Evolutionary conservation across 2,113 vertebrate genomes (phyloP), one percentile per base, ranked within the genome.

Genomic region (Tapirus terrestris): DNA sequence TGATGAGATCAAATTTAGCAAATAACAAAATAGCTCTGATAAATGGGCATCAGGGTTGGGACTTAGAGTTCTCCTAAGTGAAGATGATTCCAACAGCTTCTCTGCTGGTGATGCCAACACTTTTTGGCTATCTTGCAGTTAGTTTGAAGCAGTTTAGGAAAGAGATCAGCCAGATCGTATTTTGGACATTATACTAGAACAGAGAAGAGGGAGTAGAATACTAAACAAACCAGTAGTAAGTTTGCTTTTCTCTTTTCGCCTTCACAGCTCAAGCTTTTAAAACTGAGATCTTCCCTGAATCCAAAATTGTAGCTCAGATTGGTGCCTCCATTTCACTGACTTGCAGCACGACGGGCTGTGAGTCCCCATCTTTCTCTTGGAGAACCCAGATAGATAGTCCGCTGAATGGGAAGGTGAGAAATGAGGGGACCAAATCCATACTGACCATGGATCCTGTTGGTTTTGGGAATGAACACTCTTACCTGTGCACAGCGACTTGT

Each of bases 371-470:
- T 0, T 99, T 99, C 97, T 98, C 97, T 13, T 99, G 99, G 99
- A 98, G 99, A 91, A 98, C 97, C 5, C 98, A 98, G 51, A 89
- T 98, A 82, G 99, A 99, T 94, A 98, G 91, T 14, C 99, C 99
- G 0, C 97, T 99, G 12, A 97, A 96, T 33, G 99, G 96, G 67
- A 97, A 70, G 63, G 95, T 98, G 85, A 95, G 0, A n/a, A 77
- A 3, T 0, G 12, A 96, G 0, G 68, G 79, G 31, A 96, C 43
- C 11, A 88, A 18, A 13, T 99, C 99, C 85, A 97, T 58, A 1
- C 96, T 99, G 81, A 98, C 91, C 63, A 98, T 99, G 98, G 70
- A 98, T 68, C 96, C 98, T 53, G 98, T 99, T 33, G 93, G 39
- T 8, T 11, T 97, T 51, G 82, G 11, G 63, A 98, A 98, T 83